Base-by-base conservation (phyloP, 2,797 vertebrate species). In the Xenops minutus region DNA sequence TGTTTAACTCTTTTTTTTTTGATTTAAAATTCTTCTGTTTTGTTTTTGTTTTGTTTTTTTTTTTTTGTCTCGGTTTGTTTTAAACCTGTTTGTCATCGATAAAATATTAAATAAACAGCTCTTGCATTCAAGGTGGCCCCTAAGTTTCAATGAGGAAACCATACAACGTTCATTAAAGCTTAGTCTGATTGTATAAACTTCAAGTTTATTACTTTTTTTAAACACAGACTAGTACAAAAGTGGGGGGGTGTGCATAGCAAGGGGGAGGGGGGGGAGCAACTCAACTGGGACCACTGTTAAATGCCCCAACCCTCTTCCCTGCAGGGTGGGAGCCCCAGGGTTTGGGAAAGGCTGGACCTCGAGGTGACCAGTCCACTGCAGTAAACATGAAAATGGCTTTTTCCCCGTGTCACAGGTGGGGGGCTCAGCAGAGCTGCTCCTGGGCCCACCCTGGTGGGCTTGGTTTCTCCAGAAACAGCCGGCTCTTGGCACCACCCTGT, bases 41-140 rank as follows among this genome's bases (percentile, higher is more conserved):
- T 22, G 20, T 44, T 44, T 44, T 44, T 44, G 18, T n/a, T 20
- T 44, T 66, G 91, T 92, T 95, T 88, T 92, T 97, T 92, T 96
- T 91, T 95, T 95, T 95, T 93, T 92, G 95, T 97, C 95, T 97
- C 96, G 88, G 95, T 98, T 89, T 98, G 97, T 99, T 98, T 98
- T 98, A 98, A 81, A 98, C 93, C 96, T 97, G 96, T 98, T 98
- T 98, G 97, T 98, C 98, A 98, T 98, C 96, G 97, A 97, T 94
- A 97, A 98, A 97, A 97, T 94, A 77, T 62, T 66, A 98, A 98
- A 98, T 98, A 98, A 98, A 98, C 98, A 97, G 97, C 97, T 98
- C 98, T 98, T 95, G 97, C 94, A 94, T 97, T 98, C 93, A 85
- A 44, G 48, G 61, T 48, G 71, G 87, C 88, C 74, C 72, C 11